Evolutionary conservation across 2,113 vertebrate species (phyloP).

Genomic region (Harpagus bidentatus): DNA sequence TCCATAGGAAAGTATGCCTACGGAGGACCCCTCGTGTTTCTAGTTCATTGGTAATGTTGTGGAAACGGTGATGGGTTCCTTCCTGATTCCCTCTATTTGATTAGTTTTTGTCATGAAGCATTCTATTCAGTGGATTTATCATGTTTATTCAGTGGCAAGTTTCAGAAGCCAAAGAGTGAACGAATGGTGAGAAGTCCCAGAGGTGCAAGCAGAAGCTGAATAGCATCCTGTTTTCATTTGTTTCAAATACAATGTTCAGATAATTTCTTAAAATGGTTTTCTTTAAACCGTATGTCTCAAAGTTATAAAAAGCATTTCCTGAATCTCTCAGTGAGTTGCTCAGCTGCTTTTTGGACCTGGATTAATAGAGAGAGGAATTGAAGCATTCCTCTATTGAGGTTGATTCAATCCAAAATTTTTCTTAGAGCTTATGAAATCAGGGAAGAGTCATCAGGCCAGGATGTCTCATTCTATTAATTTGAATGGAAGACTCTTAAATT

Average conservation of each 20-base stretch:
- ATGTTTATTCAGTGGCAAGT: constrained; percentile 33
- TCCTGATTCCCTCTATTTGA: background rate
- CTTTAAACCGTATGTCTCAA: background rate
- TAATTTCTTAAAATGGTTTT: background rate
- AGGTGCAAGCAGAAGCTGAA: constrained; percentile 1
- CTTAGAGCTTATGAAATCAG: background rate
- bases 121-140: background rate
- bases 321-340: background rate
- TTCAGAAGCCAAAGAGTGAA: constrained; percentile 40
- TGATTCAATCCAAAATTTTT: background rate
- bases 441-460: background rate
- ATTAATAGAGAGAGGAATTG: background rate
- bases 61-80: background rate
- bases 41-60: rapidly evolving
- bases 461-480: background rate
- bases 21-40: background rate
- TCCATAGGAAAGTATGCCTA: rapidly evolving
- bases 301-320: constrained; percentile 39
- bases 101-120: background rate
- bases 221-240: constrained; percentile 44
- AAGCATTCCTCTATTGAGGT: background rate
- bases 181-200: constrained; percentile 6
- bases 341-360: background rate
- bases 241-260: background rate
- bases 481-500: background rate